Base-by-base conservation (phyloP, 1,140 invertebrate genomes). In the Agrilus planipennis region DNA sequence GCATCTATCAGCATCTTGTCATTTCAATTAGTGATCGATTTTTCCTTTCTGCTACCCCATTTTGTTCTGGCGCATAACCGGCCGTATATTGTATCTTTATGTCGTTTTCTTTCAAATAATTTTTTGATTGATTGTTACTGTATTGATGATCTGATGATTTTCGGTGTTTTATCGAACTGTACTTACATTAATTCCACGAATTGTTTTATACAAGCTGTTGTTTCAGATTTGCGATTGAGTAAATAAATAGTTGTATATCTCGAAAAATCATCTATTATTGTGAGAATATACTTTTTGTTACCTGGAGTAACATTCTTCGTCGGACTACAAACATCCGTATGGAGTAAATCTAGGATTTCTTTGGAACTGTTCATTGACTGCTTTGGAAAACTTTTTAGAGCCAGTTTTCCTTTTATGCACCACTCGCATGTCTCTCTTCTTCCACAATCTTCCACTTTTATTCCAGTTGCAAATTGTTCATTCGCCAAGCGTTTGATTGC, bases 271-370 rank as follows among this genome's bases (percentile, higher is more conserved):
- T 64, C 54, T 17, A 57, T 60, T 11, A 63, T 54, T 4, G 52
- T 57, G 15, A 63, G 27, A 44, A 60, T 56, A 48, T 64, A 65
- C 34, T 34, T 53, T 7, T 46, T 35, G 16, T 52, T 53, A 21
- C 49, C 52, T 18, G 48, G 35, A 11, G 60, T 52, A 16, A 18
- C 23, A 29, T 31, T 42, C 10, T 50, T 27, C 54, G 62, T 62
- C 3, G 54, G 58, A 16, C 61, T 59, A 47, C 61, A 64, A 5
- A 67, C 42, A 34, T 65, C 62, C 31, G 54, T 46, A 40, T 64
- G 58, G 9, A 63, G 52, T 1, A 63, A 21, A 22, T 61, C 53
- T 27, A 66, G 46, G 11, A 52, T 31, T 20, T 43, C 17, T 0
- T 45, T 52, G 42, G 48, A 29, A 12, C 53, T 34, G 16, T 43